Evolutionary conservation across 2,113 vertebrate genomes (phyloP), one percentile per base, ranked within the genome.

Genomic region (Bagarius yarrelli): DNA sequence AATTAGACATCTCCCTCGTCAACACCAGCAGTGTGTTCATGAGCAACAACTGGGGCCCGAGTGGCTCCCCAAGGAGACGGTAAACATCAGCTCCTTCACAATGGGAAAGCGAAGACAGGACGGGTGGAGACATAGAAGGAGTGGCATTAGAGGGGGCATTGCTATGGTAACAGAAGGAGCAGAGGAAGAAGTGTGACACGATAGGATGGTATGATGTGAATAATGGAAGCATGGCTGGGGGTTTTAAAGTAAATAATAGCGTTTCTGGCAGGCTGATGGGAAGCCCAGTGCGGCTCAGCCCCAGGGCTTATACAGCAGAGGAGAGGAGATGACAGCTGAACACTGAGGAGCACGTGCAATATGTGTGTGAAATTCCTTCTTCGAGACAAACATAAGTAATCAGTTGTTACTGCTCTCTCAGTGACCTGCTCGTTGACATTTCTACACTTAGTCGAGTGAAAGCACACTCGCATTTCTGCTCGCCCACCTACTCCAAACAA

Each of bases 401-500:
- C 67, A 81, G 34, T 72, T 80, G 50, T 84, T 70, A 78, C 34
- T 82, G 73, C 53, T 61, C 80, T 63, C 79, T 34, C 57, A 55
- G 14, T 80, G 76, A 81, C 74, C 60, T 36, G 53, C 52, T 75
- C 55, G 23, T 44, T 73, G 74, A 59, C 83, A 50, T 80, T 78
- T 77, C 36, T 78, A 32, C 64, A 34, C 76, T 13, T 76, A 78
- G 56, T 59, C 66, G 27, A 3, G 6, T 52, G 19, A 57, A 76
- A 60, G 69, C 9, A 18, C 50, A 66, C 44, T 1, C 44, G 9
- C 56, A 27, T 53, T 76, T 11, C 9, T 63, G 67, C 60, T 16
- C 80, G 74, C 50, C 75, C 70, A 81, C 78, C 78, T 56, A 50
- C 59, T 80, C 50, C 83, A 76, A 77, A 83, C 70, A 90, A 19